Base-by-base conservation (phyloP, 2,888 invertebrate species). In the Clusia tigrina region DNA sequence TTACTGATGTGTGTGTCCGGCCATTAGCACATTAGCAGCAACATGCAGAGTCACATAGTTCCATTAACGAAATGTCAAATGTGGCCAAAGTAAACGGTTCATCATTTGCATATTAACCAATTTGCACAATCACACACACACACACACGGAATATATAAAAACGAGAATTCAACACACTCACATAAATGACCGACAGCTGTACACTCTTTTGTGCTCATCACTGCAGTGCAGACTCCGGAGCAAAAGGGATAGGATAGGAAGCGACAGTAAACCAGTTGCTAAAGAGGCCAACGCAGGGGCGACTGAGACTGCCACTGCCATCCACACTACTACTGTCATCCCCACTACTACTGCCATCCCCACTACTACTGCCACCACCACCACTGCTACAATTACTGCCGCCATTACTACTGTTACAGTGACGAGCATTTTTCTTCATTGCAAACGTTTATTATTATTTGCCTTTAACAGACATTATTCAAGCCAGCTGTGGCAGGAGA, bases 381-480 rank as follows among this genome's bases (percentile, higher is more conserved):
- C n/a, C n/a, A n/a, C n/a, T n/a, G n/a, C n/a, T n/a, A n/a, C n/a
- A n/a, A n/a, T n/a, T n/a, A n/a, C n/a, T n/a, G n/a, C n/a, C n/a
- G n/a, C n/a, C n/a, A n/a, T n/a, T n/a, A n/a, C n/a, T n/a, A n/a
- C n/a, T n/a, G n/a, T n/a, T n/a, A n/a, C n/a, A n/a, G n/a, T 61
- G 57, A 57, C 56, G 18, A 18, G 22, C 42, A 52, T 52, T 57
- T 56, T 56, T 57, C 52, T 25, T 42, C 42, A 57, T 57, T 52
- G 52, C 42, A 22, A 52, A 52, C 26, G 6, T 53, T 62, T 57
- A 52, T 56, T 52, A 62, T 62, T 57, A 62, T 60, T 54, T 60
- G 54, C 60, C 9, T 48, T 60, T 54, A 46, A 54, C 60, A 54
- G 37, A 46, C 60, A 60, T 60, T 60, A 60, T 60, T 60, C 54